Evolutionary conservation across 2,888 invertebrate genomes (phyloP), one percentile per base, ranked within the genome.

Genomic region (Ophion ventricosus): DNA sequence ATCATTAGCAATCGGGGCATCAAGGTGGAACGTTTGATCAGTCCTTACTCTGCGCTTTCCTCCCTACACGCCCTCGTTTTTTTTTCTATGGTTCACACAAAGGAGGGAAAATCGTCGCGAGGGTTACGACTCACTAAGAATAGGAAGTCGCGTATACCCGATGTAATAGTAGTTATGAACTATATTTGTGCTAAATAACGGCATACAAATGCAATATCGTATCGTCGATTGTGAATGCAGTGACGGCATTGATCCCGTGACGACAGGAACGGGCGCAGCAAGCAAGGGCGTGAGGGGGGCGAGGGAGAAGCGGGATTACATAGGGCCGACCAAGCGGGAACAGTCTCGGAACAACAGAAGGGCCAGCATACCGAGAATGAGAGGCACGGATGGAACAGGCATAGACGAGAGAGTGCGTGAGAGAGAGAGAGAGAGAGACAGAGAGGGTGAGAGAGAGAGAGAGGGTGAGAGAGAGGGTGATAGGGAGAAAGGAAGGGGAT

Each of bases 221-320:
- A 87, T 86, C 84, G 84, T 83, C 87, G 85, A 87, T 81, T 87
- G 59, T 84, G 79, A 75, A 84, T 88, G 90, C 88, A 87, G 85
- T 85, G 80, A 88, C 89, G 87, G 85, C 90, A 90, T 90, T 88
- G 88, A 89, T 90, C 88, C 86, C 85, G 78, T 61, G 49, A 69
- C 63, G 70, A 82, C 56, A 57, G 54, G 75, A 74, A 80, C 56
- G 77, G 49, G 79, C 61, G 72, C 56, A 56, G 63, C 26, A 23
- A 49, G 20, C n/a, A 40, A 20, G 75, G 61, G 67, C 66, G 56
- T 67, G 64, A 49, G 26, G 26, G 70, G 54, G 73, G 56, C 43
- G 69, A 70, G 74, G 80, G 63, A 72, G 80, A 56, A 66, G 59
- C 70, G 79, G 66, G 64, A 56, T 67, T 80, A 67, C 66, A 73